phyloP scores from a whole-genome alignment of 1,140 invertebrate genomes.

The Vanessa atalanta region DNA sequence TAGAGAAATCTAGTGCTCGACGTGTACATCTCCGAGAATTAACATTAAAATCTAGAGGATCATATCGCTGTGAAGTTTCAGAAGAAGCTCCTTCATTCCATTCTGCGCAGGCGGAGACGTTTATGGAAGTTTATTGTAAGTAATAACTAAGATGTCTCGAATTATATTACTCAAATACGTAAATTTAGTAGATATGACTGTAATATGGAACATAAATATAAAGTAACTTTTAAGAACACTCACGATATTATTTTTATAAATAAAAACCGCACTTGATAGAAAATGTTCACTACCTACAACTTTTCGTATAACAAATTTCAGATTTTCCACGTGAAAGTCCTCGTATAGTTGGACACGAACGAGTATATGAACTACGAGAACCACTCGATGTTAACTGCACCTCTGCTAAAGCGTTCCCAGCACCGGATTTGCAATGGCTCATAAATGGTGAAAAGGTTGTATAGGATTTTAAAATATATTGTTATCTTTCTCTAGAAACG shows the following conservation, averaged over 20 bases:
- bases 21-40: slow-evolving; percentile 83
- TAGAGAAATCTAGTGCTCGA: slow-evolving; percentile 80
- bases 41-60: slow-evolving; percentile 83
- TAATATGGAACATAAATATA: no score
- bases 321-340: slow-evolving; percentile 70
- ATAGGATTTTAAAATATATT: no score
- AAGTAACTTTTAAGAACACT: no score
- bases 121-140: slow-evolving; percentile 83
- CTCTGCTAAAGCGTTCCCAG: slow-evolving; percentile 68
- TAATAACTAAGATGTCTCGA: slow-evolving; percentile 16
- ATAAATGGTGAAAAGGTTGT: slow-evolving; percentile 67
- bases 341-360: slow-evolving; percentile 64
- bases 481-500: no score
- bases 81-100: slow-evolving; percentile 86
- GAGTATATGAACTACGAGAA: slow-evolving; percentile 52
- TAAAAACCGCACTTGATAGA: no score
- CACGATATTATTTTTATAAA: no score
- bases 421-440: slow-evolving; percentile 67
- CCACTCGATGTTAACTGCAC: slow-evolving; percentile 69
- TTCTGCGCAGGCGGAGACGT: slow-evolving; percentile 82
- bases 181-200: no score
- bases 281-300: neutral
- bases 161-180: no score
- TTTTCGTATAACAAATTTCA: slow-evolving; percentile 42
- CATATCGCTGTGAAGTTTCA: slow-evolving; percentile 87